Conservation (phyloP, 2,888 invertebrate species). For the Synergus gifuensis region DNA sequence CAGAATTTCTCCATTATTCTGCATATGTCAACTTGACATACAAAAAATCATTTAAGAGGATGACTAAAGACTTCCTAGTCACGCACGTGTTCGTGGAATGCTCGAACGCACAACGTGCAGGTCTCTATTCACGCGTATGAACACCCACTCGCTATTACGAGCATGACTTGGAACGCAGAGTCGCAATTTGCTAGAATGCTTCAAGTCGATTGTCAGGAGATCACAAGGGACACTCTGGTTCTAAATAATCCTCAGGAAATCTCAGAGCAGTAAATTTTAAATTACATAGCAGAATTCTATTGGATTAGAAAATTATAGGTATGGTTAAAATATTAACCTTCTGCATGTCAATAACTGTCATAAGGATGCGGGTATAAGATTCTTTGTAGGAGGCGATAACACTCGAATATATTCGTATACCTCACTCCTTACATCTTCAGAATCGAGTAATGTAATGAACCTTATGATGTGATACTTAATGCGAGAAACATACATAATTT, state of each 20-base stretch:
- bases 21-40: conserved; percentile 8
- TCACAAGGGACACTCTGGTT: conserved; percentile 11
- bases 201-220: conserved; percentile 24
- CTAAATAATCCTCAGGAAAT: not conserved
- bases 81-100: conserved; percentile 22
- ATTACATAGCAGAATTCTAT: not conserved
- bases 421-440: not conserved
- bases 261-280: not conserved
- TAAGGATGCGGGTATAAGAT: not conserved
- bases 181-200: conserved; percentile 19
- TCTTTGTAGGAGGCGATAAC: not conserved
- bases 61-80: conserved; percentile 39
- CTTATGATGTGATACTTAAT: conserved; percentile 1
- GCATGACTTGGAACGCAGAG: conserved; percentile 35
- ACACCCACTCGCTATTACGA: conserved; percentile 38
- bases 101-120: conserved; percentile 14
- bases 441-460: conserved; percentile 15
- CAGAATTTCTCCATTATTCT: not conserved
- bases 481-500: not conserved
- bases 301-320: not conserved
- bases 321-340: not conserved
- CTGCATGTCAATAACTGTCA: not conserved
- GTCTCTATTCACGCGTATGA: conserved; percentile 22
- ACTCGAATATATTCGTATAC: not conserved
- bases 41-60: conserved; percentile 34